Base-by-base conservation (phyloP, 2,113 vertebrate species). In the Bagarius yarrelli region DNA sequence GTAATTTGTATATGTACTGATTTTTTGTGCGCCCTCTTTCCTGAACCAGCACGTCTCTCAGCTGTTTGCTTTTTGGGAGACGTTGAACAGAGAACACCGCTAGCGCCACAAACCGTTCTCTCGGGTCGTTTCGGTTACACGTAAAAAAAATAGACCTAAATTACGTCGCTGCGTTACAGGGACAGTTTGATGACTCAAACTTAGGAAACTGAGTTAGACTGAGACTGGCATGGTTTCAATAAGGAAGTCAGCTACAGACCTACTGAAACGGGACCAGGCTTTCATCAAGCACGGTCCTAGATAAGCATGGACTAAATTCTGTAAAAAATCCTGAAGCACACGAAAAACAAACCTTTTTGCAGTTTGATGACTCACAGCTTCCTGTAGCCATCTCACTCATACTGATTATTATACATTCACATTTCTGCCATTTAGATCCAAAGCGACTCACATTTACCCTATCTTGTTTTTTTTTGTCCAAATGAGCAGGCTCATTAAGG, bases 141-240 rank as follows among this genome's bases (percentile, higher is more conserved):
- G 2, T 78, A 64, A 50, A 63, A 50, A 63, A 5, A 64, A 64
- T 21, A 8, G 59, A 52, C 25, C 11, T 36, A 77, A 77, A 30
- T 9, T 27, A 78, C 25, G 40, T 30, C 2, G 15, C 21, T 50
- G 34, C 30, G 56, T 25, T 47, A 15, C 57, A 47, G 75, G 76
- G 76, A 78, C 60, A 36, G 25, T 77, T 47, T 50, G 75, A 63
- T 78, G 76, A 78, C 40, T 78, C 76, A 78, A 60, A 61, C 23
- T 47, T n/a, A 25, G 30, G 30, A 57, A 64, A 40, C 11, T 50
- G 76, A 64, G 40, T 63, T 44, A 63, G 60, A 77, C 57, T 63
- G 59, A 52, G 21, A 63, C 11, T 16, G 52, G 19, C 59, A 52
- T 50, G 36, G 76, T 78, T 78, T 78, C 76, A 78, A 23, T 53